Conservation (phyloP, 2,113 vertebrate species). For the Polyodon spathula region DNA sequence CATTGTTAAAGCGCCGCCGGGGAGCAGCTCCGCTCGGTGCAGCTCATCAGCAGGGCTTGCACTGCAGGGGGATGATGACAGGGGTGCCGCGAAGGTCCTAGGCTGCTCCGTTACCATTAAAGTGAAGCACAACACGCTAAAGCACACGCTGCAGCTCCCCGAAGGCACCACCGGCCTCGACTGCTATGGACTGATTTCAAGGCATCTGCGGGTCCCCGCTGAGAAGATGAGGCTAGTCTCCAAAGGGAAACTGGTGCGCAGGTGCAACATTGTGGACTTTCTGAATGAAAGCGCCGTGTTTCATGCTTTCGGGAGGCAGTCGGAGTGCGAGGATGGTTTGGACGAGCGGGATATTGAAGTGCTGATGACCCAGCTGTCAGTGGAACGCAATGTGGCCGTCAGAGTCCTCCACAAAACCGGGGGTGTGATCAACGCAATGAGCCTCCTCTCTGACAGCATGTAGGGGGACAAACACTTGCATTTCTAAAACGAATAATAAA, state of each 20-base stretch:
- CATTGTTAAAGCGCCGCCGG: background rate
- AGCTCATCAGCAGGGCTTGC: background rate
- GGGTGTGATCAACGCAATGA: conserved; percentile 18
- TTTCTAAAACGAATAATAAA: too few relatives aligned
- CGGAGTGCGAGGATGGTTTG: conserved; percentile 13
- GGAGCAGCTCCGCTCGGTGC: background rate
- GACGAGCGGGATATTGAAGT: conserved; percentile 15
- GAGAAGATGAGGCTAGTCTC: conserved; percentile 13
- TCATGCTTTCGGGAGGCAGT: conserved; percentile 16
- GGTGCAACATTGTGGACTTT: conserved; percentile 9
- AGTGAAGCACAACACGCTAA: conserved; percentile 10
- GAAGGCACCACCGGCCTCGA: conserved; percentile 8
- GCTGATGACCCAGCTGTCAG: conserved; percentile 10
- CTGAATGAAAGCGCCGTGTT: conserved; percentile 4
- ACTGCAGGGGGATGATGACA: background rate
- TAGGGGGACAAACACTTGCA: too few relatives aligned
- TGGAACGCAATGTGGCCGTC: conserved; percentile 17
- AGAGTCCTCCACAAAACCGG: conserved; percentile 12
- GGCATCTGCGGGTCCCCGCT: conserved; percentile 6
- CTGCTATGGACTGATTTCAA: conserved; percentile 6
- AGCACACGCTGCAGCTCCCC: conserved; percentile 3
- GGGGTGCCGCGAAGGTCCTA: background rate
- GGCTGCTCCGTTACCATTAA: background rate
- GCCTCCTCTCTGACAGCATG: conserved; percentile 12
- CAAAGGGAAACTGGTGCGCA: conserved; percentile 11